Conservation (phyloP, 2,888 invertebrate species). For the Mythimna impura region DNA sequence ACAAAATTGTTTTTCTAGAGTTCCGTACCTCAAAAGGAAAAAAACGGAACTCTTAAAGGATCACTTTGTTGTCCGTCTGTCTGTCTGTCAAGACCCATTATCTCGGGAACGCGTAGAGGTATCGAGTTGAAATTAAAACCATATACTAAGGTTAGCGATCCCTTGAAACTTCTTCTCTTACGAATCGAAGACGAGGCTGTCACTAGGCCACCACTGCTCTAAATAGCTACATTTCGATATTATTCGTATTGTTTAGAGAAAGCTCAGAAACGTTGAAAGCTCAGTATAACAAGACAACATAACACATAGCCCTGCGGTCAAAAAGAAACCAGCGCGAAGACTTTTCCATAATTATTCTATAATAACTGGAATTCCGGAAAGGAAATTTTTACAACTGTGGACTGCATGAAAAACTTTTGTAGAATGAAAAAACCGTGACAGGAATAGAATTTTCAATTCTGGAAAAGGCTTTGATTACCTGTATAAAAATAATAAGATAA, state of each 20-base stretch:
- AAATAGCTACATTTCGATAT: too few species aligned
- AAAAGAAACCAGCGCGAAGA: neutral
- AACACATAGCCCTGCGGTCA: neutral
- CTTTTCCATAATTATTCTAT: conserved; percentile 6
- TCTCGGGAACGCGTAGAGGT: too few species aligned
- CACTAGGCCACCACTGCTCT: too few species aligned
- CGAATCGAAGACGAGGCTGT: too few species aligned
- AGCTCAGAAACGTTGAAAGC: neutral
- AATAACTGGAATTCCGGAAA: neutral
- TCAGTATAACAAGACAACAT: conserved; percentile 26
- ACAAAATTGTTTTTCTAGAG: too few species aligned
- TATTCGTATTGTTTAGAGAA: neutral
- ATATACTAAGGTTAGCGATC: too few species aligned
- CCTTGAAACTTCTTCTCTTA: too few species aligned
- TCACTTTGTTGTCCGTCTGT: too few species aligned
- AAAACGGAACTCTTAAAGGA: too few species aligned
- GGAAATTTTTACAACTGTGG: neutral
- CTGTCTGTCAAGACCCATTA: too few species aligned
- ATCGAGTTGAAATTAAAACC: too few species aligned
- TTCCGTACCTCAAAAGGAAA: too few species aligned
- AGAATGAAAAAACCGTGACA: neutral
- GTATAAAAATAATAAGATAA: neutral
- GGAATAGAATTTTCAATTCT: neutral
- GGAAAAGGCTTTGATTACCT: neutral
- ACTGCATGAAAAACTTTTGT: neutral